Evolutionary conservation across 2,888 invertebrate species (phyloP), one percentile per base, ranked within the genome.

Genomic region (Hemaris fuciformis): DNA sequence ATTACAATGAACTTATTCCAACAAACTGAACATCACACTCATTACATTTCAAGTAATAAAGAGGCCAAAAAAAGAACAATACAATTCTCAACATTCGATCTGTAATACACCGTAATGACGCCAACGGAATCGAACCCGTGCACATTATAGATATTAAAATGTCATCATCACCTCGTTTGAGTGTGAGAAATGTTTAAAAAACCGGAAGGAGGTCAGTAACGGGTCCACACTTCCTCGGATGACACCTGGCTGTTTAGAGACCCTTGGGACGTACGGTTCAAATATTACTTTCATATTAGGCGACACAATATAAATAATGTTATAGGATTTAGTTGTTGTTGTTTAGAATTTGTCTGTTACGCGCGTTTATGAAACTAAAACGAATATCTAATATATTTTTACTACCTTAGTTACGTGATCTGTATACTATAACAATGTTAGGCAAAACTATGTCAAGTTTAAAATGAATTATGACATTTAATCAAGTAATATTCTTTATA

Each of bases 131-230:
- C 57, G 57, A 57, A 57, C 57, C 56, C 68, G 65, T 68, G 67
- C 53, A 64, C 53, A 65, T 66, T 59, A 46, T 59, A 58, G 20
- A 61, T 66, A 79, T 84, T 84, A 84, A 74, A 84, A 83, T 67
- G 64, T 57, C 82, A 83, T 84, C 80, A 84, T 57, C 70, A 64
- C 66, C 67, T 75, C 69, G 69, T 71, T 67, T 68, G 73, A 13
- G 74, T 78, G 81, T 77, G 82, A 80, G 73, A 73, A 71, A 48
- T 60, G 59, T 25, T 60, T 38, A 63, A 57, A 63, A 67, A n/a
- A 1, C 80, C 80, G 83, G 83, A 81, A 77, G 71, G 74, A 75
- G 80, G 80, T 81, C 82, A 79, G 63, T 77, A 75, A 73, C 76
- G 77, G 80, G 67, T 72, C 74, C 71, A 59, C 53, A 73, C 77